Base-by-base conservation (phyloP, 2,113 vertebrate genomes). In the Apodemus speciosus region DNA sequence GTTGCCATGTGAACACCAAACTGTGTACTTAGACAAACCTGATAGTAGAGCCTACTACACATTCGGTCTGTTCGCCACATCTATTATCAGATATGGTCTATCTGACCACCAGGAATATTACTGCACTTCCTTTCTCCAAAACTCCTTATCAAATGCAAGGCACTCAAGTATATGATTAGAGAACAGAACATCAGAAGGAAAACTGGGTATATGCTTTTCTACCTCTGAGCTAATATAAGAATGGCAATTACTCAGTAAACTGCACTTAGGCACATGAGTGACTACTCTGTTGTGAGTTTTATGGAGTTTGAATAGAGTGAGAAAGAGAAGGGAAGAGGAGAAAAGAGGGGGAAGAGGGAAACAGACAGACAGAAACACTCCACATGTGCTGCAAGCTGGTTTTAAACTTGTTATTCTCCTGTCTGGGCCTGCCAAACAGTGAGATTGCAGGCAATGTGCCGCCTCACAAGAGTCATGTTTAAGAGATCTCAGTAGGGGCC, bases 71-170 rank as follows among this genome's bases (percentile, higher is more conserved):
- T 43, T 43, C 9, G 15, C 76, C 49, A 81, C 8, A 93, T 35
- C 16, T 27, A 86, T 23, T 38, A 56, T 5, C 56, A 56, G 1
- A 87, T 15, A 53, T 16, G 20, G 62, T 32, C 38, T 64, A 51
- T 87, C 23, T 80, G 6, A 32, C 38, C 30, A 81, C 8, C 25
- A 4, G 18, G 20, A 53, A 16, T n/a, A 23, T 16, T 15, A 49
- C 30, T 71, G 16, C n/a, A 95, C 38, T 87, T 73, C 71, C 16
- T 66, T 84, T 92, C 76, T 83, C 27, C 86, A 30, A 94, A 40
- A 84, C 25, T 94, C 18, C 80, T 93, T 85, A 96, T 72, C 40
- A 90, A 95, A 93, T 66, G 43, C 51, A 68, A 49, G 49, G 43
- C 62, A 23, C 23, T 91, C 21, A 94, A 72, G 30, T 71, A 3